These are phyloP conservation scores for Agriopis leucophaearia DNA, from an alignment of 2,888 invertebrate species.

Conservation along the genomic window DNA sequence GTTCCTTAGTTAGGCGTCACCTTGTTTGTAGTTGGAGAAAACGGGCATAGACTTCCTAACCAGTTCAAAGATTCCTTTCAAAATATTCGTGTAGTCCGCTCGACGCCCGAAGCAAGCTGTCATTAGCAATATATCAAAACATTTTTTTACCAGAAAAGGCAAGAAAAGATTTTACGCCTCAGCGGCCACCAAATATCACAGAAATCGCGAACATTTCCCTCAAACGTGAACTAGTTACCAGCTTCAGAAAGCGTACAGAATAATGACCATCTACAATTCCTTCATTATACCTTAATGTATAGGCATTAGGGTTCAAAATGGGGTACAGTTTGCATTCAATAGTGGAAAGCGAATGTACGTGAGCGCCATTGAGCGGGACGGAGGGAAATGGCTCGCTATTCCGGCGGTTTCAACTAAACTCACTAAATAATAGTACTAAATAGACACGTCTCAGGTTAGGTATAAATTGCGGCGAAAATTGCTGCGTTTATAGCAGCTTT, in stretches of 20 bases:
- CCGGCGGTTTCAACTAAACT: constrained; percentile 52
- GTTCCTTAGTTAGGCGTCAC: too few relatives aligned
- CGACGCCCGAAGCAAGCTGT: background rate
- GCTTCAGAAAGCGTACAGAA: constrained; percentile 38
- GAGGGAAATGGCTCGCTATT: constrained; percentile 59
- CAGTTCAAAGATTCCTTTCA: background rate
- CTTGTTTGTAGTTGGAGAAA: too few relatives aligned
- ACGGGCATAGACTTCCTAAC: background rate
- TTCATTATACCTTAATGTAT: constrained; percentile 22
- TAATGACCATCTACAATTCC: constrained; percentile 31
- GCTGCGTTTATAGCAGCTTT: constrained; percentile 10
- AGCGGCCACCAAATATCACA: constrained; percentile 40
- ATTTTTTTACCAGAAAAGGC: constrained; percentile 35
- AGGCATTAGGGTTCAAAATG: constrained; percentile 31
- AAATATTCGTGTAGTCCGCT: background rate
- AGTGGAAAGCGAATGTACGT: constrained; percentile 47
- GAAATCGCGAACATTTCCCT: constrained; percentile 42
- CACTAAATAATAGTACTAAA: constrained; percentile 49
- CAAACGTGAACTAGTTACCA: constrained; percentile 42
- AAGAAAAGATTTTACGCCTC: constrained; percentile 46
- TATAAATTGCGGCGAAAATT: constrained; percentile 35
- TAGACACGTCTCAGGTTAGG: constrained; percentile 43
- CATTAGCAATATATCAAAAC: constrained; percentile 26
- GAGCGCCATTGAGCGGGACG: constrained; percentile 47
- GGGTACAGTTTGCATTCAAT: constrained; percentile 32